Percentiles rank a stretch among this genome's conserved stretches.
Conservation (phyloP, 2,113 vertebrate genomes). For the Stegastes partitus region DNA sequence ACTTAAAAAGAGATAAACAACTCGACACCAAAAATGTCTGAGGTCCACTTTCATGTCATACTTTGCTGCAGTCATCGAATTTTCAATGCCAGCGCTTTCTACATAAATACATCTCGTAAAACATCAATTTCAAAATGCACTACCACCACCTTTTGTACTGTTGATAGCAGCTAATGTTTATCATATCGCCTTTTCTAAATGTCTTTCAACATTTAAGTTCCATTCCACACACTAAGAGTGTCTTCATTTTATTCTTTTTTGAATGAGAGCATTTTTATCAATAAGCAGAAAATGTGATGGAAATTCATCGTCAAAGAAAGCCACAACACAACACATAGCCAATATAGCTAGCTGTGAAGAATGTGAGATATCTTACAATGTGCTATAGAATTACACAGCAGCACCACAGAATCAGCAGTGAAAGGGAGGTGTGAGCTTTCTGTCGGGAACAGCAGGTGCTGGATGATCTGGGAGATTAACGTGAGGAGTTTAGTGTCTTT, state of each 20-base stretch:
- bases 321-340: not conserved
- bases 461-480: not conserved
- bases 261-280: not conserved
- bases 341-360: not conserved
- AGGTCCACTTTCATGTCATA: constrained; percentile 26
- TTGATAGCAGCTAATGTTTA: too few species aligned
- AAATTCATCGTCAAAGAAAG: not conserved
- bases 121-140: not conserved
- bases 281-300: not conserved
- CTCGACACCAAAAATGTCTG: constrained; percentile 16
- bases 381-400: not conserved
- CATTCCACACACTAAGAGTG: too few species aligned
- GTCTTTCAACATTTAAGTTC: too few species aligned
- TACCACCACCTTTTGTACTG: not conserved
- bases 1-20: constrained; percentile 53
- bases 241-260: too few species aligned
- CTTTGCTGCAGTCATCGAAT: not conserved
- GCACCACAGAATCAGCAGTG: not conserved
- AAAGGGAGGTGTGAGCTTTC: not conserved
- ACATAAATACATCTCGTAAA: constrained; percentile 10
- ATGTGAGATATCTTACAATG: not conserved
- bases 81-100: not conserved
- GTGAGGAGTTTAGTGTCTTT: constrained; percentile 18
- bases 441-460: constrained; percentile 8
- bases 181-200: too few species aligned